Evolutionary conservation across 2,888 invertebrate genomes (phyloP), one percentile per base, ranked within the genome.

Genomic region (Epistrophe eligans): DNA sequence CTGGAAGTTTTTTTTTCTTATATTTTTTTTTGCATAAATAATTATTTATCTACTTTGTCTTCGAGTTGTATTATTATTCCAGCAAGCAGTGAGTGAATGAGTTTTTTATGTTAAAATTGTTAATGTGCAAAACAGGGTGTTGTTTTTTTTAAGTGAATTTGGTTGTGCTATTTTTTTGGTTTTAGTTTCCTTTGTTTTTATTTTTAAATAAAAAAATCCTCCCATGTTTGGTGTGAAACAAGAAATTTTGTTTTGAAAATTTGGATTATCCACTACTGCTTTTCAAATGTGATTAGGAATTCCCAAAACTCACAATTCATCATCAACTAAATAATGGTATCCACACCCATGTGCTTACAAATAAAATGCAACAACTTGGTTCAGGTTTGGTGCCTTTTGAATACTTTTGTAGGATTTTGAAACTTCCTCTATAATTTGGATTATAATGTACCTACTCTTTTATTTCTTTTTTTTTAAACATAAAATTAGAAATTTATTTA

Each of bases 51-150:
- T 17, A 5, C 24, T 24, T 60, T 43, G 40, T n/a, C 19, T 62
- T 62, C 13, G 10, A 40, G 62, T 43, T 43, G 15, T 62, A 24
- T 43, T 17, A 9, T 43, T 17, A 9, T 52, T 67, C 67, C n/a
- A 67, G 67, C 52, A 52, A 67, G 67, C 50, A 52, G 52, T 67
- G 67, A 67, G 67, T 67, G 67, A 52, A 15, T 19, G 28, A 40
- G 40, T 43, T 64, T 32, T 32, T 11, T 17, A 9, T 24, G 13
- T 43, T 40, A 43, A 62, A 38, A 9, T 24, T 28, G 9, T 24
- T 8, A 8, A 62, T 43, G 64, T 45, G 64, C 43, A 2, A 48
- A 48, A 66, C 32, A 48, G 66, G 48, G 48, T 66, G 48, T 32
- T 40, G 35, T 32, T 60, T n/a, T 58, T 57, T 57, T 35, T 10